Percentiles rank a stretch among this genome's conserved stretches.
Conservation (phyloP, 2,888 invertebrate genomes). For the Ophraella communa region DNA sequence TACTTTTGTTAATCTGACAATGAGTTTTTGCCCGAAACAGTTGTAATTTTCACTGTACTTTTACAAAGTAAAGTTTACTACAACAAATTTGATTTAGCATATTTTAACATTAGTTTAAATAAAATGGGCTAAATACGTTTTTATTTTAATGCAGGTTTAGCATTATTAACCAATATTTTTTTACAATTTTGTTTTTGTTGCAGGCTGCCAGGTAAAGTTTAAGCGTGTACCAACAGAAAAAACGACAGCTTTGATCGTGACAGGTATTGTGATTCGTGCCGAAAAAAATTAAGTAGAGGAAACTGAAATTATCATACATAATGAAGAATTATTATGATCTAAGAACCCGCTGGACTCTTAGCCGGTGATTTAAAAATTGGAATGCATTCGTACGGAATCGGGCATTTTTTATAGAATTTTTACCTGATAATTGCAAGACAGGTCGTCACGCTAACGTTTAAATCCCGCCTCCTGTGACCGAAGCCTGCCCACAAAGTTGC, state of each 20-base stretch:
- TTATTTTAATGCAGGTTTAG: too few species aligned
- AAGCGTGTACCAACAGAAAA: not conserved
- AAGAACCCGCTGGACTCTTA: constrained; percentile 3
- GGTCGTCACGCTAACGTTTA: constrained; percentile 56
- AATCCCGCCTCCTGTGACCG: constrained; percentile 55
- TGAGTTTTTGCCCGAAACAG: too few species aligned
- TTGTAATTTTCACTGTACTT: too few species aligned
- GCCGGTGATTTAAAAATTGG: constrained; percentile 38
- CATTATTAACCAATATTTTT: too few species aligned
- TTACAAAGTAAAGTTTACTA: too few species aligned
- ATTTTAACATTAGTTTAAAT: too few species aligned
- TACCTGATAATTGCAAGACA: constrained; percentile 57
- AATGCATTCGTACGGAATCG: constrained; percentile 42
- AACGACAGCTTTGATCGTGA: not conserved
- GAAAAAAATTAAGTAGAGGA: constrained; percentile 20
- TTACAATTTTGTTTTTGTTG: not conserved
- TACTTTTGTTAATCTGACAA: too few species aligned
- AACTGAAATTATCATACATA: constrained; percentile 29
- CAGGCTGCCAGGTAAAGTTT: not conserved
- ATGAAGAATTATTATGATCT: constrained; percentile 34
- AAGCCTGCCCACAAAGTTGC: constrained; percentile 60
- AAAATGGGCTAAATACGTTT: too few species aligned
- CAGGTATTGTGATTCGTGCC: constrained; percentile 18
- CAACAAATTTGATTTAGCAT: too few species aligned
- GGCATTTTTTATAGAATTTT: constrained; percentile 51